phyloP scores from a whole-genome alignment of 2,113 vertebrate genomes.

The Engraulis encrasicolus region DNA sequence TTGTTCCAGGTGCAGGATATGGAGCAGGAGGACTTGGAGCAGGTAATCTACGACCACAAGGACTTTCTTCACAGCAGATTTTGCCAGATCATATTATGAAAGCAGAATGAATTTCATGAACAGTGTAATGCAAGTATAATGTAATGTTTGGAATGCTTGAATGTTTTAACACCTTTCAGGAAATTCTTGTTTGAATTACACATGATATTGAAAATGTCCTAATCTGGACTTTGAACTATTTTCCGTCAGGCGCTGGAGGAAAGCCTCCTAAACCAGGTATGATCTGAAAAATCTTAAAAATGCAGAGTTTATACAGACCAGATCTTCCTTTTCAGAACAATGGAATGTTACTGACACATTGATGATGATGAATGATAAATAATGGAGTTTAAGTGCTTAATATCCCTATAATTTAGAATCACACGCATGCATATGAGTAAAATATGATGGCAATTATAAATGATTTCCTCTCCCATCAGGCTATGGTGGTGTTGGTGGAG shows the following conservation, averaged over 20 bases:
- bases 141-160: background rate
- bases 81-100: background rate
- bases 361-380: background rate
- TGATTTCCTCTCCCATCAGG: constrained; percentile 14
- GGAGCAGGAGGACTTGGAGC: constrained; percentile 28
- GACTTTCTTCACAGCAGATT: background rate
- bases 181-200: background rate
- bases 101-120: background rate
- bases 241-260: constrained; percentile 43
- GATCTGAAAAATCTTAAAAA: background rate
- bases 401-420: background rate
- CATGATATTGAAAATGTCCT: background rate
- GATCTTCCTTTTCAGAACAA: background rate
- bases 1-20: constrained; percentile 30
- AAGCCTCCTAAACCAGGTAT: constrained; percentile 56
- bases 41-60: too few species aligned
- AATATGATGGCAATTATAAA: background rate
- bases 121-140: background rate
- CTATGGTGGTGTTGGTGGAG: background rate
- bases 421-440: background rate
- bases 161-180: background rate
- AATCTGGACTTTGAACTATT: background rate
- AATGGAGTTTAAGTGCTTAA: background rate
- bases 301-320: background rate
- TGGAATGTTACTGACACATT: background rate